Evolutionary conservation across 30 jellyfish, hydroid and myxozoan species (phyloP).

Genomic region (Hydractinia symbiolongicarpus): DNA sequence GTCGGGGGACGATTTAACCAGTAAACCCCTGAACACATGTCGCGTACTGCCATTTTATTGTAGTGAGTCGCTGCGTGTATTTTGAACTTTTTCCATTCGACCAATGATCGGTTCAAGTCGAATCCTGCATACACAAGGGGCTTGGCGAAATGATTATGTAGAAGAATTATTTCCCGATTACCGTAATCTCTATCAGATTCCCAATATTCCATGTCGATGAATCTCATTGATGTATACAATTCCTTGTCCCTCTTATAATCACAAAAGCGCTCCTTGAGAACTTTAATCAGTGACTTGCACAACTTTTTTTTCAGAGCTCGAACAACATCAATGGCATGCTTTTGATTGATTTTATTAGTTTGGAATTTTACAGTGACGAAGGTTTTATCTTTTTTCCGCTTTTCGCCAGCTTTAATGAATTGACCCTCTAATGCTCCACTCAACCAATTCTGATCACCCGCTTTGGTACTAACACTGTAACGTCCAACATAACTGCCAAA

Average conservation of each 20-base stretch:
- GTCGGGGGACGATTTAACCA: too few relatives aligned
- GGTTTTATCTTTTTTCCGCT: constrained; percentile 19
- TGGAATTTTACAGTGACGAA: constrained; percentile 21
- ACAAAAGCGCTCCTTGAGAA: not conserved
- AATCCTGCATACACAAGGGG: constrained; percentile 30
- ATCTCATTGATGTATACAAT: constrained; percentile 25
- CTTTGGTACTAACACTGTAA: not conserved
- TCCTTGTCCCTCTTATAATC: constrained; percentile 23
- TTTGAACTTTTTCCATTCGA: constrained; percentile 38
- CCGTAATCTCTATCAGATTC: constrained; percentile 26
- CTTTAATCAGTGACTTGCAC: constrained; percentile 3
- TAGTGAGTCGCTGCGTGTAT: constrained; percentile 20
- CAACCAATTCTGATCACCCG: too few relatives aligned
- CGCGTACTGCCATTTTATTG: constrained; percentile 4
- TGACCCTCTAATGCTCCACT: constrained; percentile 1
- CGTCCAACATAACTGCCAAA: not conserved
- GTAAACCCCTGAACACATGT: not conserved
- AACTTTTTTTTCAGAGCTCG: constrained; percentile 2
- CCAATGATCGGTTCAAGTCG: constrained; percentile 11
- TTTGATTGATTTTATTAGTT: constrained; percentile 11
- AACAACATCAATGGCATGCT: not conserved
- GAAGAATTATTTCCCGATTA: constrained; percentile 6
- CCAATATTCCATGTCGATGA: constrained; percentile 30
- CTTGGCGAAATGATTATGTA: constrained; percentile 26
- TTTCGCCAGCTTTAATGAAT: constrained; percentile 33